Conservation (phyloP, 2,888 invertebrate species). For the Miltochrista miniata region DNA sequence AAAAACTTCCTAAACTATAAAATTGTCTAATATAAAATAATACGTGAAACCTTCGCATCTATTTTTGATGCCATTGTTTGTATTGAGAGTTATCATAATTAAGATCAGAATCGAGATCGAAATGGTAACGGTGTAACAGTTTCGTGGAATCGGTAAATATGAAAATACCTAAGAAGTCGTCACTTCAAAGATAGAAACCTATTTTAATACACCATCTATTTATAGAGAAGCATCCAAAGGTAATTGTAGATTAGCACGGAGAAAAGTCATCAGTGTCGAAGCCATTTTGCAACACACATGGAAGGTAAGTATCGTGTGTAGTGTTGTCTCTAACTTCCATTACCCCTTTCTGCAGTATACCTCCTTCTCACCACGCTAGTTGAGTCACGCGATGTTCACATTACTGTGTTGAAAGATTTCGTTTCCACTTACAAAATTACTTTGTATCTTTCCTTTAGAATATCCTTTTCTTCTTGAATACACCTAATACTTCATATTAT, state of each 20-base stretch:
- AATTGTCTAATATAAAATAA: neutral
- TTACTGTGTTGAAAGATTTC: conserved; percentile 73
- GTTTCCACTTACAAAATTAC: conserved; percentile 79
- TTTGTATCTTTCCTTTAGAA: conserved; percentile 61
- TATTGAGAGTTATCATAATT: no score
- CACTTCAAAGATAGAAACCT: no score
- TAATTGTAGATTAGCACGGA: conserved; percentile 8
- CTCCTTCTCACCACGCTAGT: conserved; percentile 46
- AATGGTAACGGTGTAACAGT: no score
- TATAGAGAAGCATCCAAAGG: no score
- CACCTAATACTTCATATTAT: no score
- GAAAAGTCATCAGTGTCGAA: conserved; percentile 26
- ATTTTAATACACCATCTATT: no score
- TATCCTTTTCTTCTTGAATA: conserved; percentile 15
- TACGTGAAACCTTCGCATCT: no score
- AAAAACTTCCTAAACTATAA: conserved; percentile 20
- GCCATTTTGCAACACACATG: conserved; percentile 27
- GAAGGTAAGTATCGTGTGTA: conserved; percentile 39
- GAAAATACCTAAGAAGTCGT: no score
- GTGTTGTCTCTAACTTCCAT: conserved; percentile 50
- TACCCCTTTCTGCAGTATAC: conserved; percentile 54
- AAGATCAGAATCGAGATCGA: no score
- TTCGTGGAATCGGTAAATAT: no score
- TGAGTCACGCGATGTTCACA: conserved; percentile 74
- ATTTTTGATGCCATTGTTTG: no score